Conservation (phyloP, 2,888 invertebrate genomes). For the Dermolepida albohirtum region DNA sequence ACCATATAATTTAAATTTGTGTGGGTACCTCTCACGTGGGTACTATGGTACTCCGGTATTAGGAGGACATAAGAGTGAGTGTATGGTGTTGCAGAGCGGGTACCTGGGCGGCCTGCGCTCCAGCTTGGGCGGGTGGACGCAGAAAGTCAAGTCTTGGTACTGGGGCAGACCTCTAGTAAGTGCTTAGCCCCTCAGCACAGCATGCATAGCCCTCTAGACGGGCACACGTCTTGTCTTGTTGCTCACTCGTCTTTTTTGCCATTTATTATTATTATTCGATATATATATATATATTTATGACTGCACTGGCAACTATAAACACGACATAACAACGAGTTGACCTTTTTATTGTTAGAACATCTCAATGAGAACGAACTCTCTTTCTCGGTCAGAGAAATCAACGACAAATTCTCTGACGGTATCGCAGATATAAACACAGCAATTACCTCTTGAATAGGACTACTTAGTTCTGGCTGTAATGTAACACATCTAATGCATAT, state of each 20-base stretch:
- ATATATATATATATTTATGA: too few species aligned
- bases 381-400: too few species aligned
- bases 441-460: too few species aligned
- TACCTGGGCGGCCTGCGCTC: slow-evolving; percentile 94
- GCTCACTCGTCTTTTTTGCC: slow-evolving; percentile 32
- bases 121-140: slow-evolving; percentile 95
- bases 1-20: neutral
- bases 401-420: too few species aligned
- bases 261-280: slow-evolving; percentile 20
- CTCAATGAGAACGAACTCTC: too few species aligned
- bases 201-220: slow-evolving; percentile 36
- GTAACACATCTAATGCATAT: too few species aligned
- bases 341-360: too few species aligned
- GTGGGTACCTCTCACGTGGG: slow-evolving; percentile 43
- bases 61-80: slow-evolving; percentile 48
- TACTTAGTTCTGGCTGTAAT: too few species aligned
- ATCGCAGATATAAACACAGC: too few species aligned
- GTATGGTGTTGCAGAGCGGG: slow-evolving; percentile 78
- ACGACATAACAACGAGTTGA: too few species aligned
- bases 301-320: too few species aligned
- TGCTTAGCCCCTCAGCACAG: slow-evolving; percentile 57
- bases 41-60: slow-evolving; percentile 47
- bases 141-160: slow-evolving; percentile 97
- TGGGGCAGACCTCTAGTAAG: slow-evolving; percentile 98
- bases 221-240: slow-evolving; percentile 46